Conservation (phyloP, 2,888 invertebrate species). For the Phortica magna region DNA sequence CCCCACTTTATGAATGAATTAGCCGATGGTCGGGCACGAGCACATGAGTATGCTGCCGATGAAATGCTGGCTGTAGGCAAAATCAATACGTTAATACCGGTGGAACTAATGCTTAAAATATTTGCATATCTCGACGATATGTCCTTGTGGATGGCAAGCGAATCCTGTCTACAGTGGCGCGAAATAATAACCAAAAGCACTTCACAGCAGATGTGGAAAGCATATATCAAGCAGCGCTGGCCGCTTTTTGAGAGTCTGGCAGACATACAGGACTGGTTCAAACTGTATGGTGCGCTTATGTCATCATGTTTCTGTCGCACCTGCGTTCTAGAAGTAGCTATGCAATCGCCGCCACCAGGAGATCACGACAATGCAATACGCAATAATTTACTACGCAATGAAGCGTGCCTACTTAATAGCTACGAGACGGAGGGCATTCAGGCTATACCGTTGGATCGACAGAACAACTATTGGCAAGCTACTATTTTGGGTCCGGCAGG, state of each 20-base stretch:
- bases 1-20: constrained; percentile 74
- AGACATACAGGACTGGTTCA: constrained; percentile 87
- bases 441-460: constrained; percentile 77
- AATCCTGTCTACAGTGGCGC: constrained; percentile 92
- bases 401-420: constrained; percentile 80
- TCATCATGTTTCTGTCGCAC: constrained; percentile 91
- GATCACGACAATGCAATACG: constrained; percentile 89
- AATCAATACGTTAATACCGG: constrained; percentile 70
- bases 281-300: constrained; percentile 84
- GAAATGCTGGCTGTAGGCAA: constrained; percentile 39
- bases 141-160: constrained; percentile 92
- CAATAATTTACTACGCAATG: constrained; percentile 87
- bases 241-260: constrained; percentile 89
- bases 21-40: constrained; percentile 68
- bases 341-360: constrained; percentile 82
- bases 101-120: constrained; percentile 88
- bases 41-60: constrained; percentile 51
- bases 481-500: constrained; percentile 94
- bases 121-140: constrained; percentile 95
- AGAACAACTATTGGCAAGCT: constrained; percentile 91
- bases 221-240: constrained; percentile 88
- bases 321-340: constrained; percentile 91
- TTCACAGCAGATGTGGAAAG: constrained; percentile 88
- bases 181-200: constrained; percentile 88
- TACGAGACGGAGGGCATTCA: constrained; percentile 78